Conservation (phyloP, 2,113 vertebrate species). For the Lagopus leucura region DNA sequence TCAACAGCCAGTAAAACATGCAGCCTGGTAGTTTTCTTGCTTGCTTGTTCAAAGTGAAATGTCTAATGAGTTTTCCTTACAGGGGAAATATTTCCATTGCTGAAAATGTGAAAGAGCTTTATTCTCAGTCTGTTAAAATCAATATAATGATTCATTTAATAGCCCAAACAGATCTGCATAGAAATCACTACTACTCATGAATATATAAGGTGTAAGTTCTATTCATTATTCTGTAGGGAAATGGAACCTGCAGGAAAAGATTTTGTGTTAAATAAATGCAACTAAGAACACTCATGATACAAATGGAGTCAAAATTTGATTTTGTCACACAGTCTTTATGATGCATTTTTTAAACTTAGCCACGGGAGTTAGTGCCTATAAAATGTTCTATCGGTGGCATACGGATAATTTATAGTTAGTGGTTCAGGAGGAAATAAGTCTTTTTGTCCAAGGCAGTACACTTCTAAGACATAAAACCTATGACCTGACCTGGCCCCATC, state of each 20-base stretch:
- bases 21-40: neutral
- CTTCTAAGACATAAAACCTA: neutral
- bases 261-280: neutral
- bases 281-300: neutral
- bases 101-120: neutral
- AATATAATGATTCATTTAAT: neutral
- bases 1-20: neutral
- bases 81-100: neutral
- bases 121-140: neutral
- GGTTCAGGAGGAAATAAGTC: neutral
- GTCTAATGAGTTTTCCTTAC: neutral
- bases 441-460: neutral
- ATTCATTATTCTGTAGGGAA: neutral
- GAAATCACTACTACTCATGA: neutral
- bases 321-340: neutral
- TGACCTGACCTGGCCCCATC: neutral
- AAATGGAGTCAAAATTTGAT: neutral
- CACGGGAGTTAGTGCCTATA: neutral
- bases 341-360: neutral
- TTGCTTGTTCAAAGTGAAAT: neutral
- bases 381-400: neutral
- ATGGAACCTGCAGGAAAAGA: neutral
- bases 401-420: neutral
- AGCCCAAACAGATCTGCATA: neutral
- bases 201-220: neutral